These are phyloP conservation scores for Nothoprocta pentlandii DNA, from an alignment of 2,113 vertebrate genomes.

Conservation along the genomic window DNA sequence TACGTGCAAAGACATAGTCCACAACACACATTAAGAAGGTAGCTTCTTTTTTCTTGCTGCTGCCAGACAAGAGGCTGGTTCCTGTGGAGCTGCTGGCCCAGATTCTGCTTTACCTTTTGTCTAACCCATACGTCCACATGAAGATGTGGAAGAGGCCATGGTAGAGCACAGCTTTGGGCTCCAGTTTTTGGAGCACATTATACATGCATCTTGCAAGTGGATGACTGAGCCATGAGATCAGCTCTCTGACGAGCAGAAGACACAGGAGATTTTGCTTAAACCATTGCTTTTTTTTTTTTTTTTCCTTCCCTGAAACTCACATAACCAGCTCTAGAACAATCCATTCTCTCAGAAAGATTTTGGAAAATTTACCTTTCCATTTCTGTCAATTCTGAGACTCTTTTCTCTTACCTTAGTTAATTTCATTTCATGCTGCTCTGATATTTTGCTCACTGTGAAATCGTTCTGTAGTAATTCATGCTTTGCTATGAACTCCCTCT, in stretches of 20 bases:
- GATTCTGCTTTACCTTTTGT: background rate
- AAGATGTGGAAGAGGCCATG: background rate
- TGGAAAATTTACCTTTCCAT: background rate
- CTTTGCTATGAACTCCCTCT: constrained; percentile 53
- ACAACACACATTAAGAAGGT: background rate
- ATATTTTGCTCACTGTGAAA: constrained; percentile 40
- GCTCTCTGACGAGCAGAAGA: background rate
- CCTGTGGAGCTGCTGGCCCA: background rate
- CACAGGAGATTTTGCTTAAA: background rate
- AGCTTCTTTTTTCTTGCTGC: background rate
- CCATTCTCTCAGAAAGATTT: background rate
- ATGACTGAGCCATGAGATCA: background rate
- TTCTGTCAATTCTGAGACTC: background rate
- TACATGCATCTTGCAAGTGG: background rate
- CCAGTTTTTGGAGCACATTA: background rate
- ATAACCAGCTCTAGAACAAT: background rate
- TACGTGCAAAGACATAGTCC: background rate
- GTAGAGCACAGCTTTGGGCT: background rate
- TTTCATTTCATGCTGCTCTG: constrained; percentile 67
- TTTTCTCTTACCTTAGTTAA: constrained; percentile 69
- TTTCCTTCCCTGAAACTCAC: background rate
- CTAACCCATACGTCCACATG: background rate
- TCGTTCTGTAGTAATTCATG: constrained; percentile 38
- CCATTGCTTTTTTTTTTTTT: no score
- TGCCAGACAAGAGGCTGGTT: background rate